Base-by-base conservation (phyloP, 2,113 vertebrate species). In the Noturus placidus region DNA sequence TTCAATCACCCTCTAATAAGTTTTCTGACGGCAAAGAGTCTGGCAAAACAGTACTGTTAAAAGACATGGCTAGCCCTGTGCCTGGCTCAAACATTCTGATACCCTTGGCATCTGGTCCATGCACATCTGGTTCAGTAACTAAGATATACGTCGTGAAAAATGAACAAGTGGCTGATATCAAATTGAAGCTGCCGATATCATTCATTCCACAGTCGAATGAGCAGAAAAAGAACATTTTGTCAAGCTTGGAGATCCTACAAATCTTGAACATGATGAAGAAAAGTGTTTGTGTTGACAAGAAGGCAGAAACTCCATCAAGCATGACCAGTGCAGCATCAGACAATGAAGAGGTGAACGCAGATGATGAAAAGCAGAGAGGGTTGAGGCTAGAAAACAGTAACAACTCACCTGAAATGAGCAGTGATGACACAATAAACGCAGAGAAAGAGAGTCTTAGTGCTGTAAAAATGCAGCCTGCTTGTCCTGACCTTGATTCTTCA, bases 1-100 rank as follows among this genome's bases (percentile, higher is more conserved):
- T 83, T 52, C 72, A 83, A 27, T 33, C 83, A 74, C n/a, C 30
- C 22, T 46, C 63, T 4, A 35, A 77, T 33, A 52, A 57, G 6
- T 2, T 33, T 80, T 33, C 57, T 56, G 57, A 63, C 30, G 35
- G 4, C 54, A 86, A 74, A 70, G 84, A 78, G 5, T 17, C 35
- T 10, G 35, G 38, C 22, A 84, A 83, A 72, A 22, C 83, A 46
- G 57, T 57, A 0, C 19, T 79, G 50, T 33, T 82, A 46, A 74
- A 87, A 30, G n/a, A 80, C 54, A 14, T 25, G 15, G 25, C 52
- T 61, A 35, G 30, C 46, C 63, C 82, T 4, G 54, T 5, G 9
- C 15, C 63, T 79, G 63, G 61, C 9, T 65, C 79, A 54, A 86
- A 88, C 15, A 11, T 86, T 54, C 54, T 90, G 6, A 81, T 90